These are phyloP conservation scores for Halcyon leucocephala DNA, from an alignment of 2,797 vertebrate species.

Conservation along the genomic window DNA sequence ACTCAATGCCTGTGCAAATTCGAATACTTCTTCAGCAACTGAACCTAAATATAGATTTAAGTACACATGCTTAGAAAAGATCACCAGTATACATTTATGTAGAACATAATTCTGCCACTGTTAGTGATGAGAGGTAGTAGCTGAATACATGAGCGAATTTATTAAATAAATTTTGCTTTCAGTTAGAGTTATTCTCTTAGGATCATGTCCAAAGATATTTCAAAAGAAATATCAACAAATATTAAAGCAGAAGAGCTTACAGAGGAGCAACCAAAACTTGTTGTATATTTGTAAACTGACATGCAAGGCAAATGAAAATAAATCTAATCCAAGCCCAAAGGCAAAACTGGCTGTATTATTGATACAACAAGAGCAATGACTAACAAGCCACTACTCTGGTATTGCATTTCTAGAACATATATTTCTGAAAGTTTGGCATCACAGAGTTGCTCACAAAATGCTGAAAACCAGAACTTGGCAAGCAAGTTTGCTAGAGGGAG, in stretches of 20 bases:
- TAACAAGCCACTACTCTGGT: neutral
- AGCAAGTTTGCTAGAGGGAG: neutral
- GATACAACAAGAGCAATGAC: conserved; percentile 25
- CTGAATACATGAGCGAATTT: neutral
- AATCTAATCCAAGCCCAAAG: conserved; percentile 38
- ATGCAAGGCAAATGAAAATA: conserved; percentile 31
- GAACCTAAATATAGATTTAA: neutral
- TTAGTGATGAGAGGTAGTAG: neutral
- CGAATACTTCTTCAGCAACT: neutral
- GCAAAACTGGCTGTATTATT: conserved; percentile 21
- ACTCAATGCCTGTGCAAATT: neutral
- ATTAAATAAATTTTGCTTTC: conserved; percentile 1
- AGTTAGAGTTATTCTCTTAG: neutral
- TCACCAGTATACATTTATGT: neutral
- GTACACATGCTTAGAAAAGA: neutral
- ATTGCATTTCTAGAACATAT: neutral
- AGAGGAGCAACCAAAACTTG: neutral
- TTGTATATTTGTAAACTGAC: conserved; percentile 18
- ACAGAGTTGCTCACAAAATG: neutral
- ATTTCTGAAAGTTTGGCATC: conserved; percentile 2
- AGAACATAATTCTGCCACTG: neutral
- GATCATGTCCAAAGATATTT: conserved; percentile 5
- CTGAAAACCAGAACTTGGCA: neutral
- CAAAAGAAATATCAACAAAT: conserved; percentile 20
- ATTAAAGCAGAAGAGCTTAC: neutral